Evolutionary conservation across 2,888 invertebrate species (phyloP), one percentile per base, ranked within the genome.

Genomic region (Buathra laborator): DNA sequence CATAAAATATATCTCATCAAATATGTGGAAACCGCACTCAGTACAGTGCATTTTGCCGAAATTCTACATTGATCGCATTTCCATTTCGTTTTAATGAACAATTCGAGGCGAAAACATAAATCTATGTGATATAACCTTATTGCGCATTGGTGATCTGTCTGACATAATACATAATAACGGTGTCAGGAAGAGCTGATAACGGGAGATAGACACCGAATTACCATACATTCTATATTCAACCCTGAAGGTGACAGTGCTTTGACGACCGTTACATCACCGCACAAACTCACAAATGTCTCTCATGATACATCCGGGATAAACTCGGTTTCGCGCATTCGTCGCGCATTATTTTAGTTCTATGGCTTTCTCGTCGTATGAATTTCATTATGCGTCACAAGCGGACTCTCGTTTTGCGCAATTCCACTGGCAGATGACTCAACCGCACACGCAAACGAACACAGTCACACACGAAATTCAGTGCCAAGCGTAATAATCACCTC

Each of bases 311-410:
- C 3, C 37, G 16, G n/a, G 16, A 53, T 37, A 59, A 44, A 19
- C 12, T 48, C 2, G 24, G n/a, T 62, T n/a, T 6, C 32, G 29
- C 32, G 37, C 16, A 59, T 76, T 24, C 48, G 3, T 43, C 51
- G 66, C 51, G 12, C 19, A 53, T 71, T 29, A 71, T 46, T 32
- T 16, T 14, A 51, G 44, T 10, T 6, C 9, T 56, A 19, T 66
- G 12, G 75, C 53, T 77, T 78, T 75, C 14, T 37, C 46, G 64
- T 64, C 46, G 46, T 46, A 46, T 80, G 83, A 84, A 84, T 84
- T 84, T 80, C 80, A 76, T 72, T 71, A 72, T 43, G 72, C 48
- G 59, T 48, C 68, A 74, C 67, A 37, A 64, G 56, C 7, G 66
- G 32, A 37, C 64, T 29, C 67, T 14, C 51, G 14, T 56, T 56